Percentiles rank a stretch among this genome's conserved stretches.
Evolutionary conservation across 2,113 vertebrate genomes (phyloP).

Genomic region (Caranx melampygus): DNA sequence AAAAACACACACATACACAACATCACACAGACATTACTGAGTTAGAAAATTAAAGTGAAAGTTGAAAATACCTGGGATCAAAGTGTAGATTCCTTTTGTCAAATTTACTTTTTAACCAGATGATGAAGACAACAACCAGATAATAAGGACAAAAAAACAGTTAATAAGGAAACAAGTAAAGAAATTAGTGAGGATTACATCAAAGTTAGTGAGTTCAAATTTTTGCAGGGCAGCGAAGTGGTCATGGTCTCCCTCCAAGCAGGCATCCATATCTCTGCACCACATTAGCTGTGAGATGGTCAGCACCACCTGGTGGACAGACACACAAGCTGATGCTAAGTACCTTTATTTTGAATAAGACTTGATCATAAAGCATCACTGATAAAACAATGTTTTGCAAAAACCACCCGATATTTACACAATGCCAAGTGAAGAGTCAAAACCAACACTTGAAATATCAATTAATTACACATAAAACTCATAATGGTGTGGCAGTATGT

Average conservation of each 20-base stretch:
- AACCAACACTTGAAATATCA: not conserved
- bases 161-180: not conserved
- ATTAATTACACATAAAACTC: not conserved
- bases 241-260: conserved; percentile 80
- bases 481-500: not conserved
- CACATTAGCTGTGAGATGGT: conserved; percentile 91
- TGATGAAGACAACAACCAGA: not conserved
- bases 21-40: not conserved
- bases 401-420: not conserved
- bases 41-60: not conserved
- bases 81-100: not conserved
- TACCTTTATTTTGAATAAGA: rapidly evolving
- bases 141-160: not conserved
- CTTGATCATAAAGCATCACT: not conserved
- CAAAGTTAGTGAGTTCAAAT: conserved; percentile 87
- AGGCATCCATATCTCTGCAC: conserved; percentile 86
- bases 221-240: conserved; percentile 80
- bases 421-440: not conserved
- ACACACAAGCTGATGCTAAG: not conserved
- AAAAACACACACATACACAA: conserved; percentile 41
- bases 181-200: conserved; percentile 70
- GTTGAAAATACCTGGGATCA: not conserved
- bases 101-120: not conserved
- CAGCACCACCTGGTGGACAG: conserved; percentile 84
- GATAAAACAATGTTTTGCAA: not conserved